Conservation (phyloP, 2,888 invertebrate species). For the Coenonympha arcania region DNA sequence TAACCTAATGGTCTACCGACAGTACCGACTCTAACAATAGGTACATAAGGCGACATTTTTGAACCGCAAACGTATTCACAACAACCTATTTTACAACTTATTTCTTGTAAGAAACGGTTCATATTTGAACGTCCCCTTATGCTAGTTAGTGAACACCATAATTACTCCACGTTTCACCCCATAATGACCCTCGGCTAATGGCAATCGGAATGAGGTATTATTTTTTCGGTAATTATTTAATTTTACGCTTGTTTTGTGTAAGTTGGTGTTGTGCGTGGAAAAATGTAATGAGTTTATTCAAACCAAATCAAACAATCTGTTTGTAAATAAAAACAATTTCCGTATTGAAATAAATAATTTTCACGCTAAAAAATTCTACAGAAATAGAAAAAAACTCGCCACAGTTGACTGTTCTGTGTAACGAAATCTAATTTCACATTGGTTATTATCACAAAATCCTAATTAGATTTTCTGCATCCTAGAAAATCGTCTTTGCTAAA, state of each 20-base stretch:
- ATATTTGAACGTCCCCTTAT: neutral
- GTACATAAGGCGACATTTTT: constrained; percentile 7
- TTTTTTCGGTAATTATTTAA: constrained; percentile 13
- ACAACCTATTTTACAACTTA: neutral
- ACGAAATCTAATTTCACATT: no score
- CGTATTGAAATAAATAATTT: no score
- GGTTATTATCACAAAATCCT: no score
- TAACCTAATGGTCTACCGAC: neutral
- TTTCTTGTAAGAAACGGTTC: neutral
- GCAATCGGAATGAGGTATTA: constrained; percentile 11
- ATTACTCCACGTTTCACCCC: constrained; percentile 13
- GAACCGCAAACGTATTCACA: neutral
- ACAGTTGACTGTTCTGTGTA: no score
- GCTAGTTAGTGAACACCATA: constrained; percentile 4
- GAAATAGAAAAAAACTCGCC: no score
- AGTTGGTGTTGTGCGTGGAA: neutral
- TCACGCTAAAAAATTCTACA: no score
- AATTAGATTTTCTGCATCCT: no score
- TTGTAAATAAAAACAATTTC: no score
- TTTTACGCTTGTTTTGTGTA: constrained; percentile 3
- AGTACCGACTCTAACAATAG: neutral
- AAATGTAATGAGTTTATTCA: neutral
- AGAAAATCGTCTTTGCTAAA: no score
- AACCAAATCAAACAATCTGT: no score
- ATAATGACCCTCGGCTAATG: constrained; percentile 10